Percentiles rank a stretch among this genome's conserved stretches.
Evolutionary conservation across 1,140 invertebrate genomes (phyloP).

Genomic region (Sesamia nonagrioides): DNA sequence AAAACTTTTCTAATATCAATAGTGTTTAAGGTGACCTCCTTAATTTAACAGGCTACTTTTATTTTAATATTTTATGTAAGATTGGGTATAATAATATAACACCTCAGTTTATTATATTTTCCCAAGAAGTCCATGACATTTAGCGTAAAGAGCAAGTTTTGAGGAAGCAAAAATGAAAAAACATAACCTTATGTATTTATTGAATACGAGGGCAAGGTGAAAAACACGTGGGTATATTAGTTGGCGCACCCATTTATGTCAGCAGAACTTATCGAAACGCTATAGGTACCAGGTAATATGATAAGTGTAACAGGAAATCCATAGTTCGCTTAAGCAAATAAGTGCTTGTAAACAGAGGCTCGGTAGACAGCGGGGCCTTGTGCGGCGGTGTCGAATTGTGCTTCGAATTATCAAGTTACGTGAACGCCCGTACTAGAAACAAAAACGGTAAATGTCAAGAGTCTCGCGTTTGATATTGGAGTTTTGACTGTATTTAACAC

Average conservation of each 20-base stretch:
- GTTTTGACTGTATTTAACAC: not conserved
- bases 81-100: too few species aligned
- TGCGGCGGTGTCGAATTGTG: not conserved
- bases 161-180: slow-evolving; percentile 40
- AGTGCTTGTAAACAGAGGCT: slow-evolving; percentile 24
- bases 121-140: slow-evolving; percentile 23
- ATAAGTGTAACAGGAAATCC: slow-evolving; percentile 38
- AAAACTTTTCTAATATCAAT: too few species aligned
- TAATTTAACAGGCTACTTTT: too few species aligned
- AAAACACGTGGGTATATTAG: slow-evolving; percentile 16
- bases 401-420: not conserved
- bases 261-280: slow-evolving; percentile 10
- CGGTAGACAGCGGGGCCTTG: slow-evolving; percentile 40
- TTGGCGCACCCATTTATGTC: slow-evolving; percentile 31
- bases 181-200: slow-evolving; percentile 27
- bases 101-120: not conserved
- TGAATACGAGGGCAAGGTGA: slow-evolving; percentile 23
- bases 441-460: slow-evolving; percentile 20
- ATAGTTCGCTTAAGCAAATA: slow-evolving; percentile 23
- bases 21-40: too few species aligned
- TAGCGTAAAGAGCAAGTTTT: slow-evolving; percentile 24
- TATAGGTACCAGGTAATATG: slow-evolving; percentile 30
- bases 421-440: not conserved
- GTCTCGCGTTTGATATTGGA: not conserved
- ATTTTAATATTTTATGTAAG: too few species aligned